Percentiles rank a stretch among this genome's conserved stretches.
phyloP scores from a whole-genome alignment of 1,140 invertebrate genomes.

The Protaetia brevitarsis region DNA sequence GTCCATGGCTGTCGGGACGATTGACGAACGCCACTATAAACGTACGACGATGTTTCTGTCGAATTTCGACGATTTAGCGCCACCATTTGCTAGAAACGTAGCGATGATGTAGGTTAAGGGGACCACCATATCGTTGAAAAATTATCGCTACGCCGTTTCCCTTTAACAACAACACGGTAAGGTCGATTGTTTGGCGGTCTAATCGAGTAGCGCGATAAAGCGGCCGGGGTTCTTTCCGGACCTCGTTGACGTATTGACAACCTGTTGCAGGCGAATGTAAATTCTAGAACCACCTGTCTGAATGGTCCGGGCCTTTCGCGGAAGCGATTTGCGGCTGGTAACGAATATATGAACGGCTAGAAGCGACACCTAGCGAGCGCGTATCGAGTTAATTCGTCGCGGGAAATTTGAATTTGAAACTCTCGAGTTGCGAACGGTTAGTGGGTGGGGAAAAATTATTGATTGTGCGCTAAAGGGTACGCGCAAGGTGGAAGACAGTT shows the following conservation, averaged over 20 bases:
- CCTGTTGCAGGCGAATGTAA: not conserved
- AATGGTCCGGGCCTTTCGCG: too few species aligned
- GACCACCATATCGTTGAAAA: not conserved
- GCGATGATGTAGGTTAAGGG: not conserved
- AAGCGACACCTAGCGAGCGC: too few species aligned
- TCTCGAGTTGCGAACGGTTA: not conserved
- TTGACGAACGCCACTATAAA: not conserved
- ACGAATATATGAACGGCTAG: too few species aligned
- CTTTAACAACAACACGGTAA: not conserved
- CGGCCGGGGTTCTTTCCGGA: not conserved
- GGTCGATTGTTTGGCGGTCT: too few species aligned
- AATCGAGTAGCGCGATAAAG: too few species aligned
- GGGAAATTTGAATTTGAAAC: not conserved
- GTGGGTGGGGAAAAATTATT: not conserved
- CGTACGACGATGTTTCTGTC: not conserved
- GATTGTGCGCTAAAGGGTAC: not conserved
- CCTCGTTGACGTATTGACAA: conserved; percentile 6
- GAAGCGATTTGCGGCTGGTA: too few species aligned
- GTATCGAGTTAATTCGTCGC: not conserved
- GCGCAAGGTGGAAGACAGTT: not conserved
- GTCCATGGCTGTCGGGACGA: conserved; percentile 57
- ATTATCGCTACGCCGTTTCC: not conserved
- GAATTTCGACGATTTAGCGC: too few species aligned
- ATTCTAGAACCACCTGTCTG: not conserved
- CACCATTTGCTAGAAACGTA: not conserved